Evolutionary conservation across 1,140 invertebrate genomes (phyloP).

Genomic region (Nomia melanderi): DNA sequence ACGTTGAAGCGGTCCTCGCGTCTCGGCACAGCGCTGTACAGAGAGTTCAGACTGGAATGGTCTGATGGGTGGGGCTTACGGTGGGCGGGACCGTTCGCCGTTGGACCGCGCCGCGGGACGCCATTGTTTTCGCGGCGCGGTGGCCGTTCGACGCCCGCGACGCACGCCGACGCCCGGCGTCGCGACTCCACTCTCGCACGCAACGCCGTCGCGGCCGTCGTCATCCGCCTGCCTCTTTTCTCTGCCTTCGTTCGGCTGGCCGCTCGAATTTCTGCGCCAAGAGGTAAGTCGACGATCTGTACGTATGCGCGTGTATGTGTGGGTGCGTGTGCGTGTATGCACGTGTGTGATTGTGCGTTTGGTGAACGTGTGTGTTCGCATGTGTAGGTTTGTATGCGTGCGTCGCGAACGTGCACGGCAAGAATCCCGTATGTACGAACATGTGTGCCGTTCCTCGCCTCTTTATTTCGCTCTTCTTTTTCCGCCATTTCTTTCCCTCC

Average conservation of each 20-base stretch:
- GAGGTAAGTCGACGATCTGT: slow-evolving; percentile 49
- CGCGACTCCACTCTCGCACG: slow-evolving; percentile 74
- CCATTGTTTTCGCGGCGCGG: slow-evolving; percentile 71
- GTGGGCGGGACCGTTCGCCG: slow-evolving; percentile 49
- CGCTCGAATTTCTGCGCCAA: slow-evolving; percentile 49
- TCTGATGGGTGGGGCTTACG: slow-evolving; percentile 11
- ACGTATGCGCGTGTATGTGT: not conserved
- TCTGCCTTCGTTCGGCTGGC: slow-evolving; percentile 33
- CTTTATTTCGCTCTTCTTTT: slow-evolving; percentile 7
- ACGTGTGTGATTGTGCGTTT: slow-evolving; percentile 15
- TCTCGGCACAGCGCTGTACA: not conserved
- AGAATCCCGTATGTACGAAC: slow-evolving; percentile 15
- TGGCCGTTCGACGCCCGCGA: slow-evolving; percentile 30
- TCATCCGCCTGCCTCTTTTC: slow-evolving; percentile 52
- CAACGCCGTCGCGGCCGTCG: slow-evolving; percentile 64
- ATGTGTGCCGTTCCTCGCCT: slow-evolving; percentile 22
- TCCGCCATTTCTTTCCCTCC: not conserved
- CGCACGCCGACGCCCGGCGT: slow-evolving; percentile 68
- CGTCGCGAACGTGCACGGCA: not conserved
- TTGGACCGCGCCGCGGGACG: slow-evolving; percentile 46
- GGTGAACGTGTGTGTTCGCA: not conserved
- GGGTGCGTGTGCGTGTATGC: not conserved
- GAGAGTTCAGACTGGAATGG: too few relatives aligned
- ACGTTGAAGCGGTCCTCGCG: slow-evolving; percentile 8
- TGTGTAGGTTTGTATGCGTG: not conserved